These are phyloP conservation scores for Pimephales promelas DNA, from an alignment of 2,113 vertebrate genomes.

Conservation along the genomic window DNA sequence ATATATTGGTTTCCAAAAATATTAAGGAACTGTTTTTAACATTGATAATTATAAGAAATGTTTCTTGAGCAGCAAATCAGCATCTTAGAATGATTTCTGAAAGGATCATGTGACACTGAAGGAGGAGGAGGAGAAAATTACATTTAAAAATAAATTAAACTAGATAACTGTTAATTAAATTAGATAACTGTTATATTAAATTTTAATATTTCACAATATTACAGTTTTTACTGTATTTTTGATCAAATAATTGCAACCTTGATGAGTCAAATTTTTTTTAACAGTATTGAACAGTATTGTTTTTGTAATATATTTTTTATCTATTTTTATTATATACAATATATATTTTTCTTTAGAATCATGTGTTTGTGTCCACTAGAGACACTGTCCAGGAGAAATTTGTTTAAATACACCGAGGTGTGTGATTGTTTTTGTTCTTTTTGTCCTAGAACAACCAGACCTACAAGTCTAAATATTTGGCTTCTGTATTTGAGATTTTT, in stretches of 20 bases:
- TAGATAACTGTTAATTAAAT: neutral
- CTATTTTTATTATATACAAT: neutral
- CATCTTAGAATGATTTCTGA: neutral
- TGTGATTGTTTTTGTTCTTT: neutral
- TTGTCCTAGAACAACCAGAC: neutral
- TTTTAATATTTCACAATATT: neutral
- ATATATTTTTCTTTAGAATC: neutral
- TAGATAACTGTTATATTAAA: neutral
- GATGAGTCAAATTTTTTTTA: neutral
- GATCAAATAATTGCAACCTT: neutral
- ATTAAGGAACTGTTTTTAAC: no score
- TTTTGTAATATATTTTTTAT: neutral
- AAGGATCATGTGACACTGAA: neutral
- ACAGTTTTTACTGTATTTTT: neutral
- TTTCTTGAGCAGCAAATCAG: neutral
- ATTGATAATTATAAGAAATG: neutral
- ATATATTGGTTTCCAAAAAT: no score
- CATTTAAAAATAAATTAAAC: neutral
- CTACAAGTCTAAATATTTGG: constrained; percentile 43
- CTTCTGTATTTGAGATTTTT: constrained; percentile 48
- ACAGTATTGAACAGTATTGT: no score
- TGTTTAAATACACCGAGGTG: neutral
- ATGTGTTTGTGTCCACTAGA: neutral
- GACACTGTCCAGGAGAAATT: neutral
- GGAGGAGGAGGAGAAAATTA: neutral